Percentiles rank a stretch among this genome's conserved stretches.
Conservation (phyloP, 2,113 vertebrate species). For the Oxygymnocypris stewartii region DNA sequence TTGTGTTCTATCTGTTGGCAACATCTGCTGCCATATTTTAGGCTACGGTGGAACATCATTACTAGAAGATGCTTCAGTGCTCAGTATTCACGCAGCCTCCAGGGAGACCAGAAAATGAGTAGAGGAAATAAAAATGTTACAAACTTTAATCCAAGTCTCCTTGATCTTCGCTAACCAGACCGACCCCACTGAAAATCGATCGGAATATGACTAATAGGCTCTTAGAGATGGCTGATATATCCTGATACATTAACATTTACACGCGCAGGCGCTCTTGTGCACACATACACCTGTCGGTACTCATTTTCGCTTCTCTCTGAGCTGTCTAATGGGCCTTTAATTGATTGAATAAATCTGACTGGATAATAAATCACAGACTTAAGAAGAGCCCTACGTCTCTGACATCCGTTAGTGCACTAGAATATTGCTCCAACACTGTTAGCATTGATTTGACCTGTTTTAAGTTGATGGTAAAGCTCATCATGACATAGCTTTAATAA, state of each 20-base stretch:
- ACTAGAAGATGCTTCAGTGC: background rate
- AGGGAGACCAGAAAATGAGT: background rate
- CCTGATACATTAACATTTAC: slow-evolving; percentile 29
- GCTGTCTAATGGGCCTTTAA: slow-evolving; percentile 51
- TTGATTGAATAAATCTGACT: slow-evolving; percentile 51
- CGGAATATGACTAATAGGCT: slow-evolving; percentile 27
- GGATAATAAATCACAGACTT: slow-evolving; percentile 47
- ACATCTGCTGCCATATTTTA: slow-evolving; percentile 34
- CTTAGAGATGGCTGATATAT: slow-evolving; percentile 24
- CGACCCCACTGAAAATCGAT: slow-evolving; percentile 43
- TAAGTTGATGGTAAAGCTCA: slow-evolving; percentile 40
- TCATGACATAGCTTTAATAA: slow-evolving; percentile 46
- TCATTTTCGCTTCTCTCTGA: slow-evolving; percentile 21
- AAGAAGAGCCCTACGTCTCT: slow-evolving; percentile 40
- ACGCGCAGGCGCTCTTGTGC: background rate
- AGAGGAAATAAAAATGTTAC: slow-evolving; percentile 41
- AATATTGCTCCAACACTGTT: slow-evolving; percentile 50
- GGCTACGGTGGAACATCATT: slow-evolving; percentile 5
- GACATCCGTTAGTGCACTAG: slow-evolving; percentile 52
- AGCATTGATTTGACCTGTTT: slow-evolving; percentile 53
- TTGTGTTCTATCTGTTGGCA: slow-evolving; percentile 5
- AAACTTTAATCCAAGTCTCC: slow-evolving; percentile 48
- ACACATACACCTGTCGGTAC: background rate
- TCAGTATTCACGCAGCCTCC: background rate
- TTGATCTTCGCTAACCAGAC: slow-evolving; percentile 27